Evolutionary conservation across 2,888 invertebrate genomes (phyloP).

Genomic region (Rhimphoctona megacephalus): DNA sequence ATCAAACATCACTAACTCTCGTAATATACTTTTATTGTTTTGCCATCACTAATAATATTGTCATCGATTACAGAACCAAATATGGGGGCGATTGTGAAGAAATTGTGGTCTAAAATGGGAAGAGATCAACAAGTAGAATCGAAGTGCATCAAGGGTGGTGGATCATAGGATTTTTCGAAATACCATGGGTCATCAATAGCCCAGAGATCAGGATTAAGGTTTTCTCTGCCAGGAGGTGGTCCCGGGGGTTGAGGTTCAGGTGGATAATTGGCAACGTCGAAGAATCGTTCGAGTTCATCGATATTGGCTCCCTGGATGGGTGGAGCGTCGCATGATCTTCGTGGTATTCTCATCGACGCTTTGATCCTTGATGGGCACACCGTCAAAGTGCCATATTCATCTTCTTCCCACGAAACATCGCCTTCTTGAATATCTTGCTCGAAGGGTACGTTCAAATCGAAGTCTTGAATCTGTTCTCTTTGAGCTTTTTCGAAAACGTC

Average conservation of each 20-base stretch:
- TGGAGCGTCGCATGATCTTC: conserved; percentile 37
- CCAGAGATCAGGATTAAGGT: conserved; percentile 77
- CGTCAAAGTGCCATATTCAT: conserved; percentile 67
- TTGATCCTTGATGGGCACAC: conserved; percentile 72
- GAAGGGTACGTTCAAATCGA: conserved; percentile 70
- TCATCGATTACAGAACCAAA: background rate
- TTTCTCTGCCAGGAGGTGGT: conserved; percentile 75
- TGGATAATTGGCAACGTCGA: conserved; percentile 75
- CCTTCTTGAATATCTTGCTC: conserved; percentile 74
- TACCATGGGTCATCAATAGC: conserved; percentile 79
- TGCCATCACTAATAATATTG: background rate
- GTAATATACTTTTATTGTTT: background rate
- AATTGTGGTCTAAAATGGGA: background rate
- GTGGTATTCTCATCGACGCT: conserved; percentile 69
- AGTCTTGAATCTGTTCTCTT: conserved; percentile 45
- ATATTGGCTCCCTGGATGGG: conserved; percentile 65
- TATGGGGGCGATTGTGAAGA: background rate
- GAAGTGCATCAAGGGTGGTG: conserved; percentile 76
- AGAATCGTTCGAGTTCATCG: conserved; percentile 77
- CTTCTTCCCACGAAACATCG: conserved; percentile 75
- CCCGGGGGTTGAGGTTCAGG: conserved; percentile 42
- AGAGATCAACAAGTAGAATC: conserved; percentile 17
- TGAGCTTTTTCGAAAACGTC: conserved; percentile 70
- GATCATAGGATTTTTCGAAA: conserved; percentile 60
- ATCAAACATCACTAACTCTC: too few species aligned